phyloP scores from a whole-genome alignment of 1,140 invertebrate species.

The Lordiphosa stackelbergi region DNA sequence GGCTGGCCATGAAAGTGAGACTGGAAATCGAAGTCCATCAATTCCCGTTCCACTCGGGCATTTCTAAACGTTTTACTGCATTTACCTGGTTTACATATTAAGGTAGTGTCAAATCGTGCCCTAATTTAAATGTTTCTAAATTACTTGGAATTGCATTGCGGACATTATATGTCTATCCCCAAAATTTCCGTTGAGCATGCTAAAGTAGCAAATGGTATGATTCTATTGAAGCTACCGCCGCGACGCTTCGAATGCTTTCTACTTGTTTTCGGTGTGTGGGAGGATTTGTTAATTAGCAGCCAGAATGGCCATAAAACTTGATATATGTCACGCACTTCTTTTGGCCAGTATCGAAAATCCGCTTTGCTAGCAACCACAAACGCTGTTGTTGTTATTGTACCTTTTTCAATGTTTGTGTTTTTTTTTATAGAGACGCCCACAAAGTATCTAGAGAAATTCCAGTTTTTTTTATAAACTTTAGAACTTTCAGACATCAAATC shows the following conservation, averaged over 20 bases:
- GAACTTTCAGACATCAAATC: not conserved
- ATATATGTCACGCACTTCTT: constrained; percentile 62
- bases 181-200: constrained; percentile 23
- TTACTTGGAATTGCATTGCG: constrained; percentile 26
- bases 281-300: constrained; percentile 63
- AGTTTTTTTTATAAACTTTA: constrained; percentile 5
- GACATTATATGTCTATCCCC: no score
- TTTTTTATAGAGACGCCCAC: constrained; percentile 47
- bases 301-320: constrained; percentile 58
- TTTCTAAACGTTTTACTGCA: constrained; percentile 26
- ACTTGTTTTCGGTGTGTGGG: constrained; percentile 42
- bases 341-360: constrained; percentile 22
- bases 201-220: constrained; percentile 14
- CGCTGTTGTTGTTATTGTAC: constrained; percentile 32
- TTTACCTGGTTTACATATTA: constrained; percentile 27
- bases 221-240: constrained; percentile 45
- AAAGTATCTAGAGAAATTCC: no score
- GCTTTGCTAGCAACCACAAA: constrained; percentile 23
- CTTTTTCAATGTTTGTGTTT: constrained; percentile 16
- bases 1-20: constrained; percentile 61
- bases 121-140: constrained; percentile 45
- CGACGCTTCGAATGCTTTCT: constrained; percentile 38
- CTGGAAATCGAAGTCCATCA: constrained; percentile 19
- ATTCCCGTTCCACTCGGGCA: constrained; percentile 20
- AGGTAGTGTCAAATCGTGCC: constrained; percentile 42